phyloP scores from a whole-genome alignment of 2,888 invertebrate genomes.

The Busseola fusca region DNA sequence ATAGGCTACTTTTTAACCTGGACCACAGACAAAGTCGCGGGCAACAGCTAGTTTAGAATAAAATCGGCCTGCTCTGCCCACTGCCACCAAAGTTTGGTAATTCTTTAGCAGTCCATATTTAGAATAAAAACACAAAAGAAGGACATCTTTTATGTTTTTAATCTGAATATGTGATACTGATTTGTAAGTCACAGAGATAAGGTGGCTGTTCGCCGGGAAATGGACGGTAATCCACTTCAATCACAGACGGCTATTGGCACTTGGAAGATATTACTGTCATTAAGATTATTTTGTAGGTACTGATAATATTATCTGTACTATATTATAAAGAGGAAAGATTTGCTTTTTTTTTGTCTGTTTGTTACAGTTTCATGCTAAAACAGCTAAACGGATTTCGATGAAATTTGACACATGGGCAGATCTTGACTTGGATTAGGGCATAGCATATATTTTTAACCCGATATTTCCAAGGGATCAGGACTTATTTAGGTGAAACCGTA shows the following conservation, averaged over 20 bases:
- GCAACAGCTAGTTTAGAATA: no score
- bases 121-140: conserved; percentile 9
- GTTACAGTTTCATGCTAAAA: neutral
- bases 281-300: conserved; percentile 32
- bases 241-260: neutral
- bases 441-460: no score
- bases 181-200: no score
- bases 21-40: no score
- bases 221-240: conserved; percentile 28
- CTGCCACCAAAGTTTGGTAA: no score
- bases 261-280: conserved; percentile 17
- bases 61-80: no score
- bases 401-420: neutral
- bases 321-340: neutral
- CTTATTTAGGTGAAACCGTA: neutral
- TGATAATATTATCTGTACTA: conserved; percentile 18
- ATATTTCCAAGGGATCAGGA: neutral
- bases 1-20: no score
- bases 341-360: neutral
- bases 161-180: conserved; percentile 3
- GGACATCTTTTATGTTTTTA: neutral
- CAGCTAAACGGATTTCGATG: neutral
- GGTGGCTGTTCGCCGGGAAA: neutral
- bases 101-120: neutral
- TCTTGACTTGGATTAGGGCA: neutral